Percentiles rank a stretch among this genome's conserved stretches.
Evolutionary conservation across 2,797 vertebrate species (phyloP).

Genomic region (Helostoma temminkii): DNA sequence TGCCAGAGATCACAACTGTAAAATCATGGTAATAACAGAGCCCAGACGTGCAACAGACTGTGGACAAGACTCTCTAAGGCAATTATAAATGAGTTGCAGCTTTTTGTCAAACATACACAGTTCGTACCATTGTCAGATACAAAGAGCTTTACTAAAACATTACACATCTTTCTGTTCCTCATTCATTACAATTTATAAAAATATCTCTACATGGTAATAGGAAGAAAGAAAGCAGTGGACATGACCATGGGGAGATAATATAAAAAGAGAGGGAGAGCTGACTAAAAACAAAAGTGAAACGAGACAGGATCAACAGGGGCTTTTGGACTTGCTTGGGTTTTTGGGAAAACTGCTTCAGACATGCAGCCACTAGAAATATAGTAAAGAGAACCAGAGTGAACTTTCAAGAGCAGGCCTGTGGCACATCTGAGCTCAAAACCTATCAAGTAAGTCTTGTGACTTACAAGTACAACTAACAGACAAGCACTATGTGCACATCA

Average conservation of each 20-base stretch:
- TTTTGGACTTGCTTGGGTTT: slow-evolving; percentile 43
- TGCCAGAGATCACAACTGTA: slow-evolving; percentile 62
- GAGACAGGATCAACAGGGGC: slow-evolving; percentile 61
- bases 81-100: slow-evolving; percentile 45
- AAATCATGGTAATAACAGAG: slow-evolving; percentile 64
- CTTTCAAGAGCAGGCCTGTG: slow-evolving; percentile 16
- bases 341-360: slow-evolving; percentile 39
- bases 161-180: neutral
- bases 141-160: neutral
- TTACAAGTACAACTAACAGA: slow-evolving; percentile 38
- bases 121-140: slow-evolving; percentile 2
- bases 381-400: slow-evolving; percentile 50
- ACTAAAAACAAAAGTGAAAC: slow-evolving; percentile 50
- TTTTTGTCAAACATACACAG: slow-evolving; percentile 28
- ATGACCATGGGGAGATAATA: slow-evolving; percentile 24
- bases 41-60: slow-evolving; percentile 44
- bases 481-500: too few relatives aligned
- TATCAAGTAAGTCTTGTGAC: too few relatives aligned
- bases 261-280: slow-evolving; percentile 25
- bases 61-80: slow-evolving; percentile 36
- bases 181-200: slow-evolving; percentile 37
- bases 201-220: slow-evolving; percentile 22
- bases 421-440: slow-evolving; percentile 24
- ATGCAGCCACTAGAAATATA: slow-evolving; percentile 56
- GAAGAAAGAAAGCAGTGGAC: slow-evolving; percentile 26